A percentile compares a stretch with the other conserved stretches of the same genome.
Conservation (phyloP, 2,113 vertebrate species). For the Charina bottae region DNA sequence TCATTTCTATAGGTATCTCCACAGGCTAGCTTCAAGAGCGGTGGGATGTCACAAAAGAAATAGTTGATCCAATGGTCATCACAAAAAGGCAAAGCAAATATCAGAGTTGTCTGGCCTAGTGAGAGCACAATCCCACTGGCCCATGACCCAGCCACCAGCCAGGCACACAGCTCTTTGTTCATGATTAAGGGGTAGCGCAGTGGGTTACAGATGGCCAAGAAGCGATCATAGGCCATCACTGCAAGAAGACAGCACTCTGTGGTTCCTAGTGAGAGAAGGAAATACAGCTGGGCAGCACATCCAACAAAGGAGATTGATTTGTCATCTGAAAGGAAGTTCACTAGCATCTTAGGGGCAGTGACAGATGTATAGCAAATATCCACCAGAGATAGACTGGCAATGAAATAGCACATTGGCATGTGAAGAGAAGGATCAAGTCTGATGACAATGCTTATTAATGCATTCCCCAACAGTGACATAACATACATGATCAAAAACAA, state of each 20-base stretch:
- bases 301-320: slow-evolving; percentile 23
- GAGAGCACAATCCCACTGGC: slow-evolving; percentile 5
- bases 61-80: background rate
- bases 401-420: slow-evolving; percentile 30
- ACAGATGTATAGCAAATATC: slow-evolving; percentile 37
- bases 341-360: slow-evolving; percentile 26
- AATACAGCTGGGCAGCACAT: slow-evolving; percentile 33
- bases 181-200: slow-evolving; percentile 24
- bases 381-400: slow-evolving; percentile 11
- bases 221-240: slow-evolving; percentile 40
- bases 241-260: slow-evolving; percentile 45
- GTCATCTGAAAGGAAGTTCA: slow-evolving; percentile 35
- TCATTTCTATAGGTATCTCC: slow-evolving; percentile 12
- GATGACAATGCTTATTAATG: slow-evolving; percentile 9
- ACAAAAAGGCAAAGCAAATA: slow-evolving; percentile 15
- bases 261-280: slow-evolving; percentile 36
- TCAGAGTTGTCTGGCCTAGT: background rate
- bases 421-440: slow-evolving; percentile 33
- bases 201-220: slow-evolving; percentile 32
- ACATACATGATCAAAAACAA: slow-evolving; percentile 38
- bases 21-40: slow-evolving; percentile 8
- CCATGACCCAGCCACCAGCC: slow-evolving; percentile 23
- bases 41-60: slow-evolving; percentile 21
- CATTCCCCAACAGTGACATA: slow-evolving; percentile 34
- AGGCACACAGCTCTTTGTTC: slow-evolving; percentile 26